These are phyloP conservation scores for Agonopterix subpropinquella DNA, from an alignment of 2,888 invertebrate species.

Conservation along the genomic window DNA sequence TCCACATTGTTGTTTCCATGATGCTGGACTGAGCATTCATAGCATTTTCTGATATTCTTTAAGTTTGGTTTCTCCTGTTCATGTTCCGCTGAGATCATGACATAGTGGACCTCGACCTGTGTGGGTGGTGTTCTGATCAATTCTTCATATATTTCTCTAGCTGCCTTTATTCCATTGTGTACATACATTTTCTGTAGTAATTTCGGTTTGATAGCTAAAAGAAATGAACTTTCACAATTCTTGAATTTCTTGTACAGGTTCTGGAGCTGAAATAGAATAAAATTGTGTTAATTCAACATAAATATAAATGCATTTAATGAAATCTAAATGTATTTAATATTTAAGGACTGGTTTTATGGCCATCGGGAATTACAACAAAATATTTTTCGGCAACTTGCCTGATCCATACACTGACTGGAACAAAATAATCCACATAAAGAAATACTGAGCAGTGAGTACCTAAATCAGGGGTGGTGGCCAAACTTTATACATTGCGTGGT, in stretches of 20 bases:
- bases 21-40: constrained; percentile 78
- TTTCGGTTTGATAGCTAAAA: constrained; percentile 74
- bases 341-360: too few relatives aligned
- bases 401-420: too few relatives aligned
- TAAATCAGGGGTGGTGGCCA: too few relatives aligned
- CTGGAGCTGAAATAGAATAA: constrained; percentile 36
- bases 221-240: constrained; percentile 62
- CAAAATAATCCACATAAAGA: too few relatives aligned
- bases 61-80: constrained; percentile 56
- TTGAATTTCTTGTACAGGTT: constrained; percentile 53
- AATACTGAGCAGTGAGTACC: too few relatives aligned
- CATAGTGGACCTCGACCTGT: constrained; percentile 76
- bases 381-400: too few relatives aligned
- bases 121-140: constrained; percentile 76
- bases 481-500: too few relatives aligned
- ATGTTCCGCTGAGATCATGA: constrained; percentile 77
- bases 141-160: constrained; percentile 77
- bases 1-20: constrained; percentile 80
- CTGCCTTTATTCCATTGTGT: constrained; percentile 67
- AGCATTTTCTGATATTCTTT: constrained; percentile 74
- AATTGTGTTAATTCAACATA: too few relatives aligned
- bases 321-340: too few relatives aligned
- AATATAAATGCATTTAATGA: too few relatives aligned
- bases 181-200: constrained; percentile 76
- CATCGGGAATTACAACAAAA: too few relatives aligned